Evolutionary conservation across 2,888 invertebrate species (phyloP), one percentile per base, ranked within the genome.

Genomic region (Caenorhabditis sulstoni): DNA sequence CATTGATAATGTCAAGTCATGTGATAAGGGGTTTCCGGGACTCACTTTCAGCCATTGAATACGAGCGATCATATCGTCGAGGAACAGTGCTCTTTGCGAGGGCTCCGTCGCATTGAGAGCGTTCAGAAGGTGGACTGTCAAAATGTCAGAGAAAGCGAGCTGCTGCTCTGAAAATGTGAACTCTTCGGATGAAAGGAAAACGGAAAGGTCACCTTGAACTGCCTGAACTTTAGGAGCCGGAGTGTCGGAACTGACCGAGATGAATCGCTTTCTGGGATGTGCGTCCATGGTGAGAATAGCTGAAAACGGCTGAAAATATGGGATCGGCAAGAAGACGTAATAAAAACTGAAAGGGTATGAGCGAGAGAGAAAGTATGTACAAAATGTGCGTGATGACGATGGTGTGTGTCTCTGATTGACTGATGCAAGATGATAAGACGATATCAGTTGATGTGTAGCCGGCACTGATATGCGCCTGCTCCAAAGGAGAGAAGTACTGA

Each of bases 21-120:
- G 37, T 53, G 53, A 53, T 53, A 53, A 53, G 53, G 3, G 37
- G 23, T 59, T 59, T 68, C 52, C 59, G 59, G 52, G 52, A 70
- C 61, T 61, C 37, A 73, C 73, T 29, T 58, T 57, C 58, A 73
- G 23, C 64, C 73, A 58, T 44, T 73, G 57, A 4, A 73, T 14
- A 8, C 73, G 16, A 0, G 58, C 49, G 45, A 73, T 49, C 23
- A 65, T 45, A 22, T 73, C 73, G 12, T 73, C 73, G 20, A 73
- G 57, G 3, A 73, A 37, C 8, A 58, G n/a, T 12, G 55, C 7
- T 20, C 64, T 57, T 35, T 58, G 64, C 5, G 50, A 23, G 1
- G 57, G 57, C 7, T 73, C 73, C 7, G 73, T 73, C 14, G 37
- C 16, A n/a, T 57, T 73, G 9, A 73, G 9, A 0, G 57, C 57